Evolutionary conservation across 1,140 invertebrate genomes (phyloP).

Genomic region (Camponotus vicinus): DNA sequence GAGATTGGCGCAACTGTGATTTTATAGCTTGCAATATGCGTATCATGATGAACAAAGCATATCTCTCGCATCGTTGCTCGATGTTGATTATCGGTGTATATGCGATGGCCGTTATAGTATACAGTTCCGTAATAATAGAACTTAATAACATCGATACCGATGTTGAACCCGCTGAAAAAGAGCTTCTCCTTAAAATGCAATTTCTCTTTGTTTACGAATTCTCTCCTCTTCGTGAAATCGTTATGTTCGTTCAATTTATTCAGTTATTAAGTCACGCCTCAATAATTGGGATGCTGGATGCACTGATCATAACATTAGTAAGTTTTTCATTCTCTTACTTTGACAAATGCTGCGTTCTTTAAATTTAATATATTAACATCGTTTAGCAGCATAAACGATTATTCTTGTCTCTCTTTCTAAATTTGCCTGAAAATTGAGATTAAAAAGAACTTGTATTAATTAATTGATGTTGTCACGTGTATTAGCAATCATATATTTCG

Average conservation of each 20-base stretch:
- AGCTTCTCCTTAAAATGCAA: slow-evolving; percentile 49
- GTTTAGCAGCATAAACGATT: not conserved
- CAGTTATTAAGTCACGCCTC: slow-evolving; percentile 42
- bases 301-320: slow-evolving; percentile 37
- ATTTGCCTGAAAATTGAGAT: not conserved
- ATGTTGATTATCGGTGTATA: slow-evolving; percentile 15
- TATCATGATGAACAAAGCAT: slow-evolving; percentile 30
- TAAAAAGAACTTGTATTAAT: not conserved
- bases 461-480: too few relatives aligned
- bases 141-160: not conserved
- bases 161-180: not conserved
- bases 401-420: not conserved
- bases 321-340: not conserved
- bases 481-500: too few relatives aligned
- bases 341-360: not conserved
- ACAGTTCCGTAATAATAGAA: slow-evolving; percentile 12
- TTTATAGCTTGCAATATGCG: not conserved
- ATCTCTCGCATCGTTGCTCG: slow-evolving; percentile 22
- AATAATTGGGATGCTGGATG: slow-evolving; percentile 44
- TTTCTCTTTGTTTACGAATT: slow-evolving; percentile 31
- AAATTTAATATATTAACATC: not conserved
- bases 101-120: slow-evolving; percentile 3
- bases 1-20: slow-evolving; percentile 25
- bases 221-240: slow-evolving; percentile 30
- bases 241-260: slow-evolving; percentile 24